Conservation (phyloP, 2,113 vertebrate genomes). For the Gadus chalcogrammus region DNA sequence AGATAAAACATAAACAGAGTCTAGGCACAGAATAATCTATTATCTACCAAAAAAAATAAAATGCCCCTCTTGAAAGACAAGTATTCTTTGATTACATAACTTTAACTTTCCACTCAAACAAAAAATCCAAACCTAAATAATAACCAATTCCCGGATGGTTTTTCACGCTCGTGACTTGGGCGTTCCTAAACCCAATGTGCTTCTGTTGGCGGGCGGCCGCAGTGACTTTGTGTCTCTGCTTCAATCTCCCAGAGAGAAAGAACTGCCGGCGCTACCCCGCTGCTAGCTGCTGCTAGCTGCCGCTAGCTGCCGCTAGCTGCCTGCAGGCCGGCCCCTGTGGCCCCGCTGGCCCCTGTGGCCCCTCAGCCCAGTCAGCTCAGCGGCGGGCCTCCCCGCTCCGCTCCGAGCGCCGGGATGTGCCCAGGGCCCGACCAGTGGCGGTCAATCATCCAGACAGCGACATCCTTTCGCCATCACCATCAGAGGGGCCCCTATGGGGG, state of each 20-base stretch:
- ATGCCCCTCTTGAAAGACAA: neutral
- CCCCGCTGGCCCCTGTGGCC: slow-evolving; percentile 14
- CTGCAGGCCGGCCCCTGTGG: slow-evolving; percentile 50
- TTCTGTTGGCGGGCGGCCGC: no score
- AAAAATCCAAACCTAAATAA: no score
- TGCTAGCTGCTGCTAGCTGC: slow-evolving; percentile 26
- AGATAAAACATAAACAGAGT: slow-evolving; percentile 1
- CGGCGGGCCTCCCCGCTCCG: slow-evolving; percentile 56
- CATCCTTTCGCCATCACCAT: slow-evolving; percentile 75
- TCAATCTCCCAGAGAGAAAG: slow-evolving; percentile 21
- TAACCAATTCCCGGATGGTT: no score
- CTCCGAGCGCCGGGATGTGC: slow-evolving; percentile 55
- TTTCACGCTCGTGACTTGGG: no score
- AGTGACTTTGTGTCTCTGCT: slow-evolving; percentile 18
- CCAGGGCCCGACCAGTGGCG: slow-evolving; percentile 65
- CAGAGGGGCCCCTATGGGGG: slow-evolving; percentile 68
- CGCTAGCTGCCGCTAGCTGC: slow-evolving; percentile 40
- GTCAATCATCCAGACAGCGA: slow-evolving; percentile 77
- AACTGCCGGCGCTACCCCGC: slow-evolving; percentile 35
- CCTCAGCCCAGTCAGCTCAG: slow-evolving; percentile 41
- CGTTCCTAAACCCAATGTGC: no score
- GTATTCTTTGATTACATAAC: no score
- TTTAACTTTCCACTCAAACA: no score
- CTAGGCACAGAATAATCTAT: neutral
- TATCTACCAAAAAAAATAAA: neutral